A percentile compares a stretch with the other conserved stretches of the same genome.
phyloP scores from a whole-genome alignment of 2,113 vertebrate genomes.

The Anoplopoma fimbria region DNA sequence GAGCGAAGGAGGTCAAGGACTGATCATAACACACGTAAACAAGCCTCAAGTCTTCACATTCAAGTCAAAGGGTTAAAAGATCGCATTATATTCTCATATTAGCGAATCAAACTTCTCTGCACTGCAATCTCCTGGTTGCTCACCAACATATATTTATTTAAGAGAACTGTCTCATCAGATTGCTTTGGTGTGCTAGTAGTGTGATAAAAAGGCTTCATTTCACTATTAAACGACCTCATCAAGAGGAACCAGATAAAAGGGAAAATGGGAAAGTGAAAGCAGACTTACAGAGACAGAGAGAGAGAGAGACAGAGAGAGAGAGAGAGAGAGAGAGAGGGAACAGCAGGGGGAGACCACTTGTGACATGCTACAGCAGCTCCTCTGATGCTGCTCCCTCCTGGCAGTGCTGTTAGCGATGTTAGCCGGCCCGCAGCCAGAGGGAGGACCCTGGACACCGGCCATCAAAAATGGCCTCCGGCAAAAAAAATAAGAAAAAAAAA shows the following conservation, averaged over 20 bases:
- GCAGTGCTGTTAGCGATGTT: not conserved
- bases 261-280: not conserved
- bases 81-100: not conserved
- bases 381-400: not conserved
- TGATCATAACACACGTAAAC: not conserved
- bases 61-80: not conserved
- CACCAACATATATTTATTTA: not conserved
- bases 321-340: not conserved
- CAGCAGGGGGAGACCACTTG: not conserved
- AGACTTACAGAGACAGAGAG: not conserved
- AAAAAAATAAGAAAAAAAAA: not conserved
- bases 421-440: not conserved
- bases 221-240: not conserved
- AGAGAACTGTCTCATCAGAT: not conserved
- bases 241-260: not conserved
- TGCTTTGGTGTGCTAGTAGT: not conserved
- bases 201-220: not conserved
- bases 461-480: not conserved
- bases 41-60: not conserved
- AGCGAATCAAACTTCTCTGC: not conserved
- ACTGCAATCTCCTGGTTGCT: not conserved
- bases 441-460: not conserved
- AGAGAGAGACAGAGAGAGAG: not conserved
- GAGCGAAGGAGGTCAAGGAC: not conserved
- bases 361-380: slow-evolving; percentile 3